Evolutionary conservation across 2,113 vertebrate species (phyloP).

Genomic region (Oophaga pumilio): DNA sequence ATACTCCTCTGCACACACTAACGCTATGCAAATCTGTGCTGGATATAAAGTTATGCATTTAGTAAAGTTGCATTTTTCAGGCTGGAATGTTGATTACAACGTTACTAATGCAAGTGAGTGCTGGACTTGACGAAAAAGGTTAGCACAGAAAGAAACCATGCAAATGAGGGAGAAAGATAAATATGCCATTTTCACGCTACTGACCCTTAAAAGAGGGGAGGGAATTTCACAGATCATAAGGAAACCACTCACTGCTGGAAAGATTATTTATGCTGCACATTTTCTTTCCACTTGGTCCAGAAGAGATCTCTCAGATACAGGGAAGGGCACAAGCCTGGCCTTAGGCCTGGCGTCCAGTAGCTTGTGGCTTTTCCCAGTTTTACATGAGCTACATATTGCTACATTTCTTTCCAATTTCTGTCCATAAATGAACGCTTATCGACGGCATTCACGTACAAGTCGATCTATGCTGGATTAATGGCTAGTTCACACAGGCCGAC

Average conservation of each 20-base stretch:
- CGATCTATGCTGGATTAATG: too few relatives aligned
- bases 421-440: too few relatives aligned
- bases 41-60: background rate
- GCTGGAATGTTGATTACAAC: constrained; percentile 21
- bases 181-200: constrained; percentile 46
- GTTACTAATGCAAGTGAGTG: background rate
- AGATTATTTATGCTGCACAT: constrained; percentile 43
- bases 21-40: background rate
- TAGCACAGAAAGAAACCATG: constrained; percentile 54
- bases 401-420: too few relatives aligned
- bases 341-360: constrained; percentile 33
- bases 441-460: too few relatives aligned
- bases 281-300: constrained; percentile 31
- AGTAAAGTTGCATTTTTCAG: background rate
- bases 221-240: constrained; percentile 48
- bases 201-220: constrained; percentile 37
- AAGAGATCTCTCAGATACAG: constrained; percentile 33
- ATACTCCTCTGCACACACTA: background rate
- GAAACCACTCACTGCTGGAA: constrained; percentile 47
- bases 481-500: too few relatives aligned
- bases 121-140: constrained; percentile 17
- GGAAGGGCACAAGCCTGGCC: constrained; percentile 40
- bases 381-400: background rate
- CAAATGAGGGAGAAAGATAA: constrained; percentile 57
- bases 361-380: background rate